Evolutionary conservation across 2,888 invertebrate species (phyloP).

Genomic region (Spialia ferax): DNA sequence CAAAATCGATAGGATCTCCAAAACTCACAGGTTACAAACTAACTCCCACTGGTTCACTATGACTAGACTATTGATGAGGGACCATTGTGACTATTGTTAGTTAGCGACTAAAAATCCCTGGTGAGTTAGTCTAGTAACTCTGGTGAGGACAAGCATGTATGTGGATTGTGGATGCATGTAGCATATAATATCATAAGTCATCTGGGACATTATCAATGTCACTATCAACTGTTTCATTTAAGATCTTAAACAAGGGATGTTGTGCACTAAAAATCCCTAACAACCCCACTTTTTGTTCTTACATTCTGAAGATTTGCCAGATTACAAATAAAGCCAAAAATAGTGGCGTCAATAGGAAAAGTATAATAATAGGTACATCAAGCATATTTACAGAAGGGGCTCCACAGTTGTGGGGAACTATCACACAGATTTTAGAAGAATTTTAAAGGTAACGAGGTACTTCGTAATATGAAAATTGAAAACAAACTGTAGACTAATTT

Average conservation of each 20-base stretch:
- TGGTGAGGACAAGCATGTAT: too few species aligned
- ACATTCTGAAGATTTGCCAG: too few species aligned
- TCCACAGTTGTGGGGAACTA: background rate
- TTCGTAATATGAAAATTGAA: background rate
- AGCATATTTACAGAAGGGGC: background rate
- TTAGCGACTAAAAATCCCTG: too few species aligned
- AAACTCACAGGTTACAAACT: too few species aligned
- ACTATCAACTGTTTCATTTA: background rate
- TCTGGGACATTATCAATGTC: too few species aligned
- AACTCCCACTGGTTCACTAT: too few species aligned
- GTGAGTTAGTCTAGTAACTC: too few species aligned
- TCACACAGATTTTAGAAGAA: background rate
- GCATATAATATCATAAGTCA: too few species aligned
- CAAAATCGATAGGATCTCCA: too few species aligned
- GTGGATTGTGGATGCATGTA: too few species aligned
- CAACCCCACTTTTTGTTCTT: background rate
- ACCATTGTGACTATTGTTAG: too few species aligned
- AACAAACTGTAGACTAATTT: background rate
- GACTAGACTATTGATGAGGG: too few species aligned
- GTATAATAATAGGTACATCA: background rate
- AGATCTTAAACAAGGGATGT: background rate
- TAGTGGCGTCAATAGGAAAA: background rate
- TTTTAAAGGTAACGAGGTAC: background rate
- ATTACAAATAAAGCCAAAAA: background rate
- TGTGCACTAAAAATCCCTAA: background rate